Conservation (phyloP, 1,140 invertebrate species). For the Drosophila pseudoananassae region DNA sequence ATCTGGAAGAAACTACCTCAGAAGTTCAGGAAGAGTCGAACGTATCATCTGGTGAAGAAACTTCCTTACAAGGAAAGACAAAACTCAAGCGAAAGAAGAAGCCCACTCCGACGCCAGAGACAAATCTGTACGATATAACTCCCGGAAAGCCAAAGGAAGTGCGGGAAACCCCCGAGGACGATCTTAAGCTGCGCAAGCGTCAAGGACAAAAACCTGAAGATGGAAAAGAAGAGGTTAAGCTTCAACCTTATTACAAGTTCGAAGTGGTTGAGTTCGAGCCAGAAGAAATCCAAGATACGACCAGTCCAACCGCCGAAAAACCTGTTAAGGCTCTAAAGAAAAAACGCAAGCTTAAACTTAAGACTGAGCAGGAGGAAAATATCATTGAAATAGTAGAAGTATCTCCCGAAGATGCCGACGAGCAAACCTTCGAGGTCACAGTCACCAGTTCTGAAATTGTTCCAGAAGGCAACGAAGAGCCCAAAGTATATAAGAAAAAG, state of each 20-base stretch:
- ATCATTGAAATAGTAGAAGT: constrained; percentile 82
- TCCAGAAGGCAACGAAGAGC: constrained; percentile 34
- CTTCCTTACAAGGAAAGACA: constrained; percentile 21
- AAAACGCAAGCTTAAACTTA: constrained; percentile 83
- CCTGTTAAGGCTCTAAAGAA: constrained; percentile 76
- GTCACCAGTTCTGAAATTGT: constrained; percentile 56
- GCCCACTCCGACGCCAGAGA: constrained; percentile 19
- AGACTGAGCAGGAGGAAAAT: constrained; percentile 80
- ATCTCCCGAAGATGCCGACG: constrained; percentile 62
- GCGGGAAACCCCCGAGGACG: constrained; percentile 14
- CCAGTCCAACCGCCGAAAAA: constrained; percentile 15
- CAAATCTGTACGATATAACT: constrained; percentile 30
- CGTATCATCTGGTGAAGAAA: constrained; percentile 28
- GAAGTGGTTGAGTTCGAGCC: constrained; percentile 58
- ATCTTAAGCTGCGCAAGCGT: constrained; percentile 31
- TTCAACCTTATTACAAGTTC: constrained; percentile 48
- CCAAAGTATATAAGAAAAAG: constrained; percentile 65
- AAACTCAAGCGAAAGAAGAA: constrained; percentile 57
- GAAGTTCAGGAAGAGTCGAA: constrained; percentile 32
- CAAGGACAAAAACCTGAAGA: constrained; percentile 21
- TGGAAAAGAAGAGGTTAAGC: constrained; percentile 24
- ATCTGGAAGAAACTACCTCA: constrained; percentile 1
- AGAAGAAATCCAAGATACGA: constrained; percentile 25
- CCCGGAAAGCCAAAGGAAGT: constrained; percentile 40
- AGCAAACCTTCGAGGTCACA: constrained; percentile 58